Conservation (phyloP, 2,113 vertebrate genomes). For the Cynocephalus volans region DNA sequence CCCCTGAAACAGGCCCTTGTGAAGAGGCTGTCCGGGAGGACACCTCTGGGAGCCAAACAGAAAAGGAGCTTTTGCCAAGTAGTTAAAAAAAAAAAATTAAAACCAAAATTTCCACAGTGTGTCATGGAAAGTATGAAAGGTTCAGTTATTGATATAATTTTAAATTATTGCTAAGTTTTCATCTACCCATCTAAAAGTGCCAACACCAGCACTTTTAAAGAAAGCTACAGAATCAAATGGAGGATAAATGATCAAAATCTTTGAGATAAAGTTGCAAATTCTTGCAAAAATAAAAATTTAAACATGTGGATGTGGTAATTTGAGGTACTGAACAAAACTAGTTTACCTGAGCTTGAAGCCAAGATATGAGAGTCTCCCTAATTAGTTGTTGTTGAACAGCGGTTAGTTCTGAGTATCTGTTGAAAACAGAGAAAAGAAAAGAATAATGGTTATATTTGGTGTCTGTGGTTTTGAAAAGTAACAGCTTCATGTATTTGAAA, state of each 20-base stretch:
- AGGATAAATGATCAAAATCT: background rate
- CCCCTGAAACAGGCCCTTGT: background rate
- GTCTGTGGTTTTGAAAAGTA: conserved; percentile 13
- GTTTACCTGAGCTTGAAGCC: conserved; percentile 97
- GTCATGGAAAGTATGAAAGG: background rate
- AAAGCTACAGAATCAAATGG: background rate
- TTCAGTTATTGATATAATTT: conserved; percentile 8
- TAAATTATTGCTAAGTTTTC: conserved; percentile 5
- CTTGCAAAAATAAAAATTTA: conserved; percentile 20
- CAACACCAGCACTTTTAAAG: conserved; percentile 44
- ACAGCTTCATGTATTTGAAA: background rate
- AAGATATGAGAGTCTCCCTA: conserved; percentile 97
- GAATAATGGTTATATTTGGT: conserved; percentile 27
- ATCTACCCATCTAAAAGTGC: background rate
- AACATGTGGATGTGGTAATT: background rate
- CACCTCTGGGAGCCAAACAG: background rate
- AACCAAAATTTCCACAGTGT: conserved; percentile 43
- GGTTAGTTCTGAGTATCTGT: conserved; percentile 94
- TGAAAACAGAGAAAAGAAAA: conserved; percentile 81
- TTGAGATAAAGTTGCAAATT: conserved; percentile 24
- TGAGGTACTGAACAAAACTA: conserved; percentile 28
- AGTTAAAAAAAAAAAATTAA: conserved; percentile 45
- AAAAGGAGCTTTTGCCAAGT: background rate
- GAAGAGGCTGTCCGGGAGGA: background rate
- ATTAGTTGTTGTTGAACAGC: conserved; percentile 96